These are phyloP conservation scores for Ectropis grisescens DNA, from an alignment of 1,140 invertebrate species.

Conservation along the genomic window DNA sequence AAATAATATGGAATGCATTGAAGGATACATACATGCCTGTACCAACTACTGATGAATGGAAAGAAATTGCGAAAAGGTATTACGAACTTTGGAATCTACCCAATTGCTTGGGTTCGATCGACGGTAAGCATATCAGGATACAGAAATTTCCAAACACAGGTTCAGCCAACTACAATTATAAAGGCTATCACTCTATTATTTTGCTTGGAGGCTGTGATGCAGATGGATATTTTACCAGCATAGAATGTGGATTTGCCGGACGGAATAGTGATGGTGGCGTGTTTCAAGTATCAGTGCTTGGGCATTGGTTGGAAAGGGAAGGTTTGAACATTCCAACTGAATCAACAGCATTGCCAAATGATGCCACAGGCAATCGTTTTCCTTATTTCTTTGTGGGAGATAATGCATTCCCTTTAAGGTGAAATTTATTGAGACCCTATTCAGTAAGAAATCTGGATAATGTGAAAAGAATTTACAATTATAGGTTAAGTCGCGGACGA, in stretches of 20 bases:
- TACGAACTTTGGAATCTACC: constrained; percentile 2
- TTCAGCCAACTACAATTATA: constrained; percentile 10
- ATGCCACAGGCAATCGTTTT: too few relatives aligned
- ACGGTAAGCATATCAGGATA: constrained; percentile 9
- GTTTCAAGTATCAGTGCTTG: constrained; percentile 1
- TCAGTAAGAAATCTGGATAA: too few relatives aligned
- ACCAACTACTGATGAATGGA: constrained; percentile 4
- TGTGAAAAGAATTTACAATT: too few relatives aligned
- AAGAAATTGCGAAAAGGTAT: constrained; percentile 3
- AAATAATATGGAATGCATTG: background rate
- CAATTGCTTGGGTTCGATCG: constrained; percentile 4
- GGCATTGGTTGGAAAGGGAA: background rate
- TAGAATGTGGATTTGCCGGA: constrained; percentile 2
- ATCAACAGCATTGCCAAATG: too few relatives aligned
- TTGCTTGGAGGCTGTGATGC: constrained; percentile 3
- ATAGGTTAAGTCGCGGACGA: too few relatives aligned
- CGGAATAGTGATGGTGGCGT: constrained; percentile 4
- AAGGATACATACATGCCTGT: background rate
- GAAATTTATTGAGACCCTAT: too few relatives aligned
- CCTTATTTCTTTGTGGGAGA: too few relatives aligned
- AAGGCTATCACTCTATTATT: constrained; percentile 4
- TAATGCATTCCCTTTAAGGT: too few relatives aligned
- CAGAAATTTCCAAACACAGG: constrained; percentile 7
- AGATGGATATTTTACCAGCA: constrained; percentile 1
- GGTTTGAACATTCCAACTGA: too few relatives aligned